phyloP scores from a whole-genome alignment of 2,113 vertebrate species.

The Sciurus niger region DNA sequence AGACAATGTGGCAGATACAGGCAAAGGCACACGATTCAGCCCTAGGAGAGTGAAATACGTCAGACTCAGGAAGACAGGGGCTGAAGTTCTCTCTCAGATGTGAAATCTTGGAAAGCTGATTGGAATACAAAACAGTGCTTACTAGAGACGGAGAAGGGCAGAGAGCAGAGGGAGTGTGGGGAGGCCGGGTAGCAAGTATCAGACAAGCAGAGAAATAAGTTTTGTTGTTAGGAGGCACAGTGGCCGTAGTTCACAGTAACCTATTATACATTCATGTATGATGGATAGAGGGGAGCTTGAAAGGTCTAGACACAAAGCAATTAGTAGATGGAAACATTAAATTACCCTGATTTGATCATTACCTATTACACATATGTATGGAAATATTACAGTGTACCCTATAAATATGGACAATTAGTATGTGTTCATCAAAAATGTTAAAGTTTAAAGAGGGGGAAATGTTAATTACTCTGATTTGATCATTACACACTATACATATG shows the following conservation, averaged over 20 bases:
- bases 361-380: too few species aligned
- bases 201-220: neutral
- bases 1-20: too few species aligned
- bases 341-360: too few species aligned
- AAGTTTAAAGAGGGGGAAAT: too few species aligned
- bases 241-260: neutral
- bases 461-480: neutral
- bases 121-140: accelerated
- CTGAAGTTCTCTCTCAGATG: too few species aligned
- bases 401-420: neutral
- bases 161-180: neutral
- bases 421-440: neutral
- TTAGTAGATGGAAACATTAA: neutral
- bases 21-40: too few species aligned
- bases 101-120: too few species aligned
- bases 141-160: neutral
- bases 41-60: too few species aligned
- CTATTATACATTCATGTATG: neutral
- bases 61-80: too few species aligned
- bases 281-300: neutral
- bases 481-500: neutral
- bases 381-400: neutral
- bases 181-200: too few species aligned
- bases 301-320: neutral
- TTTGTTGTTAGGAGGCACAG: neutral